Conservation (phyloP, 30 jellyfish, hydroid and myxozoan species). For the Aurelia sp. region DNA sequence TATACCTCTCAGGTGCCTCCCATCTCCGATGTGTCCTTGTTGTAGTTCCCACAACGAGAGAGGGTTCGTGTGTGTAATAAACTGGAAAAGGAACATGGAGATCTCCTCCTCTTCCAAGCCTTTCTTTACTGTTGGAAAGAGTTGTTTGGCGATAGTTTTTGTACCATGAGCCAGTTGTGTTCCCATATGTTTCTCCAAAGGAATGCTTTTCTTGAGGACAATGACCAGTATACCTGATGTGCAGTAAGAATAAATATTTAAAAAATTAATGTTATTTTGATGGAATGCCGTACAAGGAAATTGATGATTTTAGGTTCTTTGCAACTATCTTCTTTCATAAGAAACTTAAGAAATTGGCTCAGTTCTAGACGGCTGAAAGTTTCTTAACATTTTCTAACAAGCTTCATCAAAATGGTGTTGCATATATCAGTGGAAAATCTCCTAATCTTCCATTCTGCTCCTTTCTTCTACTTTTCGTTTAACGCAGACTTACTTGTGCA, state of each 20-base stretch:
- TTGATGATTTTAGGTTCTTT: background rate
- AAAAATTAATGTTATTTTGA: too few species aligned
- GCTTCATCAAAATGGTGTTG: background rate
- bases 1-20: conserved; percentile 70
- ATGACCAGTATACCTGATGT: conserved; percentile 72
- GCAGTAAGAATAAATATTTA: background rate
- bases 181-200: conserved; percentile 74
- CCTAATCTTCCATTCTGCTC: too few species aligned
- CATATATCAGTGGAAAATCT: too few species aligned
- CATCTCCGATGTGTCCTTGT: conserved; percentile 60
- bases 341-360: background rate
- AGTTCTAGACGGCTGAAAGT: background rate
- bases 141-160: conserved; percentile 27
- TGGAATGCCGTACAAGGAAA: too few species aligned
- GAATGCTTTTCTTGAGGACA: conserved; percentile 60
- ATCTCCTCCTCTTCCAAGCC: conserved; percentile 70
- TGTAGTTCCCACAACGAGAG: conserved; percentile 67
- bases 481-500: too few species aligned
- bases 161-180: conserved; percentile 40
- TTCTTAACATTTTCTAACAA: too few species aligned
- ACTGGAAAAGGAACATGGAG: conserved; percentile 60
- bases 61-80: conserved; percentile 56
- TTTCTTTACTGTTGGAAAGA: conserved; percentile 46
- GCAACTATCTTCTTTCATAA: background rate
- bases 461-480: too few species aligned